Conservation (phyloP, 64 coral and sea anemone genomes). For the Dendronephthya gigantea region DNA sequence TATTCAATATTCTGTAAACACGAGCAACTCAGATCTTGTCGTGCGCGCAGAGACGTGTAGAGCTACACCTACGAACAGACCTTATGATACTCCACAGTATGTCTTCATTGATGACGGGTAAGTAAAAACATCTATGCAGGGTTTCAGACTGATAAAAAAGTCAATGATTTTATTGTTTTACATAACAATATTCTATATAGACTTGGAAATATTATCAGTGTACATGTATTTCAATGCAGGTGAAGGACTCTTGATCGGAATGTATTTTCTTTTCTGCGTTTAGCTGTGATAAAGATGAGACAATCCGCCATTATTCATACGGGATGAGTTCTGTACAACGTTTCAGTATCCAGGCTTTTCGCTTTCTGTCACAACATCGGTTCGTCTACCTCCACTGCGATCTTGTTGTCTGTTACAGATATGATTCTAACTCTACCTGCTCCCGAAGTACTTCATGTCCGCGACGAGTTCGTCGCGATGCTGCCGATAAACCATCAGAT, state of each 20-base stretch:
- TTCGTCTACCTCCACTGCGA: constrained; percentile 36
- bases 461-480: neutral
- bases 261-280: neutral
- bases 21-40: constrained; percentile 9
- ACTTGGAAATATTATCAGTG: too few relatives aligned
- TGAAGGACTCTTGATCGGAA: too few relatives aligned
- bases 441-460: constrained; percentile 1
- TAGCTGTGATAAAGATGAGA: constrained; percentile 28
- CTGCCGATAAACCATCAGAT: neutral
- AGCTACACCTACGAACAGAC: constrained; percentile 27
- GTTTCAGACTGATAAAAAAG: too few relatives aligned
- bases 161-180: too few relatives aligned
- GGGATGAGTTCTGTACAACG: neutral
- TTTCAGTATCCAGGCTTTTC: constrained; percentile 39
- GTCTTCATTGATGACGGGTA: constrained; percentile 29
- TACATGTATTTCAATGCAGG: too few relatives aligned
- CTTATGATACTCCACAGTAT: constrained; percentile 35
- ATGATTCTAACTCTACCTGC: constrained; percentile 12
- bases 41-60: constrained; percentile 35
- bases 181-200: neutral
- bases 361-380: constrained; percentile 25
- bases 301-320: constrained; percentile 4
- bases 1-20: neutral
- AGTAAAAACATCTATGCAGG: too few relatives aligned
- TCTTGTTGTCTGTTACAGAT: constrained; percentile 33